These are phyloP conservation scores for Willowsia nigromaculata DNA, from an alignment of 2,888 invertebrate species.

Conservation along the genomic window DNA sequence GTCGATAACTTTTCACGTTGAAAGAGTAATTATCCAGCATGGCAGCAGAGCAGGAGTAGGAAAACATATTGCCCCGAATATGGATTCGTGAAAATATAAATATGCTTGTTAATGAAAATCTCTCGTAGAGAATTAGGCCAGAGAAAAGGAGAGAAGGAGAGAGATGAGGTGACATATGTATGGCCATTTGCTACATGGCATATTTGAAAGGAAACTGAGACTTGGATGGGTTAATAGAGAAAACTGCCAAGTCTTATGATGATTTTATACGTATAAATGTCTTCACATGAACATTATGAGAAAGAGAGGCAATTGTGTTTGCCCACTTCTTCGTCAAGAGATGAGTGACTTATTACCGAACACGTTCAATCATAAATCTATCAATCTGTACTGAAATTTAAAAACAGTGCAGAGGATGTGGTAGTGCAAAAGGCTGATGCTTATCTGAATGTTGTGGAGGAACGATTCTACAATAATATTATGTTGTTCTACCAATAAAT, in stretches of 20 bases:
- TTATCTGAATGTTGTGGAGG: background rate
- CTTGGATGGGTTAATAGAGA: background rate
- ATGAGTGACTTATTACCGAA: slow-evolving; percentile 69
- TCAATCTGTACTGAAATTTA: slow-evolving; percentile 55
- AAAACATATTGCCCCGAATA: slow-evolving; percentile 23
- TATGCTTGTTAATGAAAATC: slow-evolving; percentile 25
- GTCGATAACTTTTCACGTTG: slow-evolving; percentile 4
- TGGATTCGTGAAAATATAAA: background rate
- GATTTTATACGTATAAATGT: slow-evolving; percentile 12
- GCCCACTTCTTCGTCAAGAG: slow-evolving; percentile 38
- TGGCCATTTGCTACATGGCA: background rate
- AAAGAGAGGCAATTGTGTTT: background rate
- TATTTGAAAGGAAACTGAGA: background rate
- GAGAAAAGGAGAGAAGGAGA: background rate
- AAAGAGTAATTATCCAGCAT: slow-evolving; percentile 52
- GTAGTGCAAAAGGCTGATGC: background rate
- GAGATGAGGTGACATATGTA: background rate
- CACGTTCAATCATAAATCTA: slow-evolving; percentile 70
- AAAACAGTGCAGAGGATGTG: background rate
- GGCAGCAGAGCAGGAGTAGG: background rate
- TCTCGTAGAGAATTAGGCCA: slow-evolving; percentile 3
- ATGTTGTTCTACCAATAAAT: background rate
- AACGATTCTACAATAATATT: too few relatives aligned
- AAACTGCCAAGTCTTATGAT: slow-evolving; percentile 1
- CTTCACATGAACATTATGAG: background rate